phyloP scores from a whole-genome alignment of 2,888 invertebrate genomes.

The Amphipyra berbera region DNA sequence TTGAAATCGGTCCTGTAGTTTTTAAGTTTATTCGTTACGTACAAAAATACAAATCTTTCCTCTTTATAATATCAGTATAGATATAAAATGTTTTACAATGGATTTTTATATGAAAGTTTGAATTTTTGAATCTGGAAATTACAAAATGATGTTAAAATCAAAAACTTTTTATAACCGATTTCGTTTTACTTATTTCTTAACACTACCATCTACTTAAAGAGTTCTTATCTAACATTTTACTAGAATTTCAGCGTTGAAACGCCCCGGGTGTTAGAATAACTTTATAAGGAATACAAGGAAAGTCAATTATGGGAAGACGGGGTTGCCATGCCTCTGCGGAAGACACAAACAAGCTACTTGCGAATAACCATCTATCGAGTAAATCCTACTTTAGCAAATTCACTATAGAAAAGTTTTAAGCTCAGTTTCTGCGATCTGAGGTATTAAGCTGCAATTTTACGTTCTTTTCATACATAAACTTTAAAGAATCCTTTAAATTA shows the following conservation, averaged over 20 bases:
- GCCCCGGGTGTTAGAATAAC: conserved; percentile 54
- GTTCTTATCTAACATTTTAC: conserved; percentile 47
- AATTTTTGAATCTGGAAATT: too few relatives aligned
- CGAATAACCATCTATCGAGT: conserved; percentile 43
- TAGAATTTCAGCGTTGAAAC: conserved; percentile 45
- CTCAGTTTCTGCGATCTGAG: too few relatives aligned
- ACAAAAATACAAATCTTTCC: too few relatives aligned
- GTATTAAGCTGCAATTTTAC: too few relatives aligned
- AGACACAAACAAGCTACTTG: conserved; percentile 52
- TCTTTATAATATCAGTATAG: too few relatives aligned
- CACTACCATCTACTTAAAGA: conserved; percentile 31
- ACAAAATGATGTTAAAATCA: too few relatives aligned
- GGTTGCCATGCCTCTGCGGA: conserved; percentile 33
- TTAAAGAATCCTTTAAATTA: conserved; percentile 21
- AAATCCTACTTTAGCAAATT: conserved; percentile 36
- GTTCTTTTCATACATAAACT: conserved; percentile 26
- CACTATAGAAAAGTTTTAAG: conserved; percentile 28
- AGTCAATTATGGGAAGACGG: conserved; percentile 69
- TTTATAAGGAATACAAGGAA: conserved; percentile 69
- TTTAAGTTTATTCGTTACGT: too few relatives aligned
- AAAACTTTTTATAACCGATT: conserved; percentile 15
- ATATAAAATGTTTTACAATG: too few relatives aligned
- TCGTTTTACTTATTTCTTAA: conserved; percentile 29
- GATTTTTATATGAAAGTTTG: too few relatives aligned
- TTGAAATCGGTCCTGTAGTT: too few relatives aligned